These are phyloP conservation scores for Chromoteleia sp. DNA, from an alignment of 2,888 invertebrate species.

Conservation along the genomic window DNA sequence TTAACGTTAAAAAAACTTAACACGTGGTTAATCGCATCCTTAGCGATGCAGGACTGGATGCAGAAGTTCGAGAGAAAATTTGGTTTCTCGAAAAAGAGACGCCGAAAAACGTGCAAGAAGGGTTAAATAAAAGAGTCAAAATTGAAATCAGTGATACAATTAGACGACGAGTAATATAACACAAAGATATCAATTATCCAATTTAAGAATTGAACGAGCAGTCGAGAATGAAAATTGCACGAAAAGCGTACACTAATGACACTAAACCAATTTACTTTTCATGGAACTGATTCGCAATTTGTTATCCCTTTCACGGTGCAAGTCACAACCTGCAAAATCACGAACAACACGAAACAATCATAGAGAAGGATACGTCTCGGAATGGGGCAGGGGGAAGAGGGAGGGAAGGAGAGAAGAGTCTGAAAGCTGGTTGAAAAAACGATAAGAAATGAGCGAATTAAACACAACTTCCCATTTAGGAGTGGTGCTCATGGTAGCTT, in stretches of 20 bases:
- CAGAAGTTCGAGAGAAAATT: no score
- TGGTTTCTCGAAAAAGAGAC: no score
- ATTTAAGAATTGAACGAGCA: no score
- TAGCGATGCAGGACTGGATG: no score
- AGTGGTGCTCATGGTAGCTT: slow-evolving; percentile 49
- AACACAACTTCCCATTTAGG: slow-evolving; percentile 67
- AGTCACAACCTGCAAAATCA: slow-evolving; percentile 6
- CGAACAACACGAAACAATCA: not conserved
- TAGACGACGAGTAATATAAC: no score
- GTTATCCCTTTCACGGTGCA: slow-evolving; percentile 13
- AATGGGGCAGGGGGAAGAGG: not conserved
- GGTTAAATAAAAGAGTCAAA: no score
- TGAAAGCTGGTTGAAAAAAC: slow-evolving; percentile 36
- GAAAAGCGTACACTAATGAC: not conserved
- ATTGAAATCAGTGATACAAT: no score
- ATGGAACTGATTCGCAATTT: slow-evolving; percentile 16
- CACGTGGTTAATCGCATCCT: no score
- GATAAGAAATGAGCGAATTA: slow-evolving; percentile 52
- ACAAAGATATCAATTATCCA: no score
- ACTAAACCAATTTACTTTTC: not conserved
- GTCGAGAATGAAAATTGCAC: no score
- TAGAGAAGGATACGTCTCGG: not conserved
- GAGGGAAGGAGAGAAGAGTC: not conserved
- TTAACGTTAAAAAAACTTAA: no score
- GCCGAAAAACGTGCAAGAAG: no score